Conservation (phyloP, 2,888 invertebrate genomes). For the Apodemia zela region DNA sequence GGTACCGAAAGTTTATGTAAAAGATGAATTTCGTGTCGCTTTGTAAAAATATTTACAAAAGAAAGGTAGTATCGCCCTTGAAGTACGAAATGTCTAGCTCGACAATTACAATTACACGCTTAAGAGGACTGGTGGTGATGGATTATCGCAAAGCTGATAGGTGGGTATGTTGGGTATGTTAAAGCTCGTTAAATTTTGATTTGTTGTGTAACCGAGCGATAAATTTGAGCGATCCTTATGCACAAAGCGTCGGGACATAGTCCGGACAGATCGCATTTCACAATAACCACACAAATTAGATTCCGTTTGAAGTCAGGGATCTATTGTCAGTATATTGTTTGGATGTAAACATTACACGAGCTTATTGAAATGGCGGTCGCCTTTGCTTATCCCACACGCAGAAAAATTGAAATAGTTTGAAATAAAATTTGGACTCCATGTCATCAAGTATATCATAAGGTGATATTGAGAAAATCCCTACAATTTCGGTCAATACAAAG, state of each 20-base stretch:
- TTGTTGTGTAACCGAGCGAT: conserved; percentile 78
- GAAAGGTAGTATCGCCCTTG: conserved; percentile 17
- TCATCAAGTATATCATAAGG: background rate
- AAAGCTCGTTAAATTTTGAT: conserved; percentile 74
- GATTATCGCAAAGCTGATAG: conserved; percentile 53
- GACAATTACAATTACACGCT: conserved; percentile 61
- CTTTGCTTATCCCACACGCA: conserved; percentile 21
- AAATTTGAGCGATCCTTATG: conserved; percentile 60
- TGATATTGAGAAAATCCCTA: no score
- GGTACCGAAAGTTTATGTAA: conserved; percentile 33
- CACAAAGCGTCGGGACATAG: conserved; percentile 48
- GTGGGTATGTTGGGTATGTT: conserved; percentile 49
- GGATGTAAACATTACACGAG: conserved; percentile 66
- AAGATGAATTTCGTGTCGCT: conserved; percentile 13
- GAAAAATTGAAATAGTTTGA: background rate
- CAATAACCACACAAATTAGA: conserved; percentile 79
- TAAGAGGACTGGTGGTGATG: conserved; percentile 52
- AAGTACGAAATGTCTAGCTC: conserved; percentile 24
- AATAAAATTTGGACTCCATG: background rate
- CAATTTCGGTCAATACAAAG: no score
- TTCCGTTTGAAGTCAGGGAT: conserved; percentile 77
- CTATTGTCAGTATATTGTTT: conserved; percentile 70
- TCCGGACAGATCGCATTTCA: conserved; percentile 66
- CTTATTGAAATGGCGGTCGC: conserved; percentile 65
- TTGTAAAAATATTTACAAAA: conserved; percentile 14